These are phyloP conservation scores for Buphagus erythrorhynchus DNA, from an alignment of 2,797 vertebrate species.

Conservation along the genomic window DNA sequence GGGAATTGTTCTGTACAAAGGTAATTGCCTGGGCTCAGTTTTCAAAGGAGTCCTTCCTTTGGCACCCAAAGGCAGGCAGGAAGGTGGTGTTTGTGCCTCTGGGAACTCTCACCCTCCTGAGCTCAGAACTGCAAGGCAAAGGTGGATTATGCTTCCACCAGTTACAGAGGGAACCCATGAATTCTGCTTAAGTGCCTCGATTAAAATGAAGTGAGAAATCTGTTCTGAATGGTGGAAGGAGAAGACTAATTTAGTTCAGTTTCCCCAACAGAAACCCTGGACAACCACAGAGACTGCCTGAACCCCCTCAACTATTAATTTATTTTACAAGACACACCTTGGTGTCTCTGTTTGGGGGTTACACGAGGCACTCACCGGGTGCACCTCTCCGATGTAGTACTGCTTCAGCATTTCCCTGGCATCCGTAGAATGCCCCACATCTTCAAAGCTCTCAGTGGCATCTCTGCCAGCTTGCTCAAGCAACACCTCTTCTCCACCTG, in stretches of 20 bases:
- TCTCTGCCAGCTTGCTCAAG: constrained; percentile 91
- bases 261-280: neutral
- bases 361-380: constrained; percentile 81
- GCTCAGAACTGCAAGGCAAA: neutral
- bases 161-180: neutral
- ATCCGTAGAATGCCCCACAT: constrained; percentile 93
- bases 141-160: neutral
- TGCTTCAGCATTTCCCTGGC: constrained; percentile 93
- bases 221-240: neutral
- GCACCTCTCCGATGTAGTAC: constrained; percentile 90
- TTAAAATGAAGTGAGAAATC: neutral
- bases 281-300: neutral
- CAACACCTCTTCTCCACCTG: constrained; percentile 94
- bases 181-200: neutral
- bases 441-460: constrained; percentile 94
- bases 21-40: neutral
- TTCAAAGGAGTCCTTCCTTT: neutral
- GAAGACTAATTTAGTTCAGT: neutral
- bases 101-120: neutral
- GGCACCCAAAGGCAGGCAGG: neutral
- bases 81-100: neutral
- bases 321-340: neutral
- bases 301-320: neutral
- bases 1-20: neutral
- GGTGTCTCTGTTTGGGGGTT: neutral